Percentiles rank a stretch among this genome's conserved stretches.
Conservation (phyloP, 2,888 invertebrate species). For the Odontothrips loti region DNA sequence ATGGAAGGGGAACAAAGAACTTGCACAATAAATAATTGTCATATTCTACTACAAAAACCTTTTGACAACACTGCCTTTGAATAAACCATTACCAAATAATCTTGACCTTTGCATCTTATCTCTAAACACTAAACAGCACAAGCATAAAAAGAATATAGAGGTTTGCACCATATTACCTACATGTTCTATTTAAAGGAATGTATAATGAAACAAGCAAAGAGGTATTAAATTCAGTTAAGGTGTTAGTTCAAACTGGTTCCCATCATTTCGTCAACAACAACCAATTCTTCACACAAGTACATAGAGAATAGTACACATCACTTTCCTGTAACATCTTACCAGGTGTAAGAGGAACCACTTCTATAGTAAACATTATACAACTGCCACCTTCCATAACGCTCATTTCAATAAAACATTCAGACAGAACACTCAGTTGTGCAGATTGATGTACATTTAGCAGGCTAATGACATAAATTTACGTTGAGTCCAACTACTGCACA, state of each 20-base stretch:
- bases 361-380: background rate
- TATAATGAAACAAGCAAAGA: constrained; percentile 23
- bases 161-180: background rate
- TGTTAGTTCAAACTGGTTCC: background rate
- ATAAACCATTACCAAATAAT: background rate
- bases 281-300: background rate
- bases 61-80: background rate
- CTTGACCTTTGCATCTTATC: background rate
- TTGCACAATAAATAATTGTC: background rate
- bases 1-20: background rate
- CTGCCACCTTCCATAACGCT: background rate
- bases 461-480: background rate
- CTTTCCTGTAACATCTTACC: too few relatives aligned
- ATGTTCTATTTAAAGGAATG: background rate
- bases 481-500: background rate
- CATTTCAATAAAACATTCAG: constrained; percentile 17
- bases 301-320: background rate
- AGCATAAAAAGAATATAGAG: background rate
- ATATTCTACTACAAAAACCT: background rate
- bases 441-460: background rate
- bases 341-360: too few relatives aligned
- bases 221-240: constrained; percentile 17
- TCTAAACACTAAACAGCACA: background rate
- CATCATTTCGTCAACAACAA: background rate
- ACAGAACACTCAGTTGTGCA: background rate